Conservation (phyloP, 2,113 vertebrate species). For the Willisornis vidua region DNA sequence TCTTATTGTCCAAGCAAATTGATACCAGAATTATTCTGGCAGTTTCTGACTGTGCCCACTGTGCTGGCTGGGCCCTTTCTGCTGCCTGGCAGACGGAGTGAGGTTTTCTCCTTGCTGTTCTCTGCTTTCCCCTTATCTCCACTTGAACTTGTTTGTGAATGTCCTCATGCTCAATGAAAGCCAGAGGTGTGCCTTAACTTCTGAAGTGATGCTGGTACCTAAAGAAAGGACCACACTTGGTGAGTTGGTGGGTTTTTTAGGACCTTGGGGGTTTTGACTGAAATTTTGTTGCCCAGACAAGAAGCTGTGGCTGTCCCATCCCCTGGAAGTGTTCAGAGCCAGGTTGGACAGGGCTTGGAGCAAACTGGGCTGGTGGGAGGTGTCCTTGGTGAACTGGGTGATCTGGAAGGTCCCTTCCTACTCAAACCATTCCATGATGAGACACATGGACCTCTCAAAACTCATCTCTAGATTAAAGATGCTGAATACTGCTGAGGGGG, state of each 20-base stretch:
- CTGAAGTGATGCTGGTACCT: not conserved
- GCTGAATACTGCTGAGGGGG: not conserved
- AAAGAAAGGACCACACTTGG: not conserved
- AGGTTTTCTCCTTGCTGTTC: not conserved
- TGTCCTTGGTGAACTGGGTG: not conserved
- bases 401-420: not conserved
- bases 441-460: not conserved
- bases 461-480: not conserved
- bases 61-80: not conserved
- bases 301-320: not conserved
- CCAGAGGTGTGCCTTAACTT: fast-evolving
- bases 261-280: not conserved
- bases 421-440: not conserved
- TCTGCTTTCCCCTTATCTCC: not conserved
- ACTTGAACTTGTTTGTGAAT: not conserved
- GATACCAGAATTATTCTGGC: not conserved
- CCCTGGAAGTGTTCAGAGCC: not conserved
- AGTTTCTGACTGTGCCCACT: not conserved
- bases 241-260: not conserved
- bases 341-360: fast-evolving
- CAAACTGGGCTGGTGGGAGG: not conserved
- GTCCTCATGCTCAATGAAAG: not conserved
- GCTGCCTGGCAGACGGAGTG: not conserved
- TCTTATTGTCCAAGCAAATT: not conserved
- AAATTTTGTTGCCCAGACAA: not conserved